Evolutionary conservation across 2,888 invertebrate genomes (phyloP), one percentile per base, ranked within the genome.

Genomic region (Chesias legatella): DNA sequence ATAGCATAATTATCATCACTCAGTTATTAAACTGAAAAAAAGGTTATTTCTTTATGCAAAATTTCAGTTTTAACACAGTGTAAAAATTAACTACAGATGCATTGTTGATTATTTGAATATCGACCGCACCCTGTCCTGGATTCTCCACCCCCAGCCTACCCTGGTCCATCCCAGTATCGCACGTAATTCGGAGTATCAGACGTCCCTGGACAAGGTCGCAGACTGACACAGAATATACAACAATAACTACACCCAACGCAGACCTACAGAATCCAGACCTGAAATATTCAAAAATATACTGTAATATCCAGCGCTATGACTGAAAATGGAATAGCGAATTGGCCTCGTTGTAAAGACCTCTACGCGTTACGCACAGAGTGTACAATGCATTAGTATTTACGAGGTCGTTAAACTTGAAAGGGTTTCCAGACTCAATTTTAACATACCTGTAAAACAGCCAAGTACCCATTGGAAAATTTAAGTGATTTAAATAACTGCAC

Each of bases 141-240:
- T 21, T 37, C 51, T 42, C 45, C 40, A 36, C 46, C 49, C 53
- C 34, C 51, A 56, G 56, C 51, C 56, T 29, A 27, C n/a, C 13
- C 30, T 9, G 25, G 13, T 10, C 23, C 31, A 42, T 8, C 39
- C 42, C 52, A 61, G 59, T 62, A 63, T 59, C 67, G 47, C 57
- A 52, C 56, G 59, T 63, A 63, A 63, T 72, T 71, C 71, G 67
- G 71, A 48, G 49, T 58, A 57, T 63, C 81, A 81, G 83, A 79
- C 85, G 83, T 77, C 85, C 85, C 74, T 76, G 53, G 30, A 42
- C 80, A 86, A 85, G 86, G 86, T 82, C 84, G 85, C 81, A 86
- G 86, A 85, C 86, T 54, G 46, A 62, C 67, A 30, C 26, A 41
- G 45, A 27, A 1, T 30, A 26, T 6, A 1, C 1, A 9, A 26